phyloP scores from a whole-genome alignment of 2,888 invertebrate species.

The Melinaea marsaeus region DNA sequence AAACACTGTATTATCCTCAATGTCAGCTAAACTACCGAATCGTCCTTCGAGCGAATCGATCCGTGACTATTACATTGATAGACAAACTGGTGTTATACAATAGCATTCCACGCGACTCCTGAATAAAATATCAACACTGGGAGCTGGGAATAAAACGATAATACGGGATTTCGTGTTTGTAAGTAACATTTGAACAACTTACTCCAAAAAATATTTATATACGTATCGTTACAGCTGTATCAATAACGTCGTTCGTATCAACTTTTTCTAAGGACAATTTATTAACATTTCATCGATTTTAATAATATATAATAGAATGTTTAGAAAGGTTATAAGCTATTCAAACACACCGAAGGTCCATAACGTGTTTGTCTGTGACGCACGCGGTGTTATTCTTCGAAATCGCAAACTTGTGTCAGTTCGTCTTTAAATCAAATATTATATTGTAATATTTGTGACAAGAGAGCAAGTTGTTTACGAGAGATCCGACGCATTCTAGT shows the following conservation, averaged over 20 bases:
- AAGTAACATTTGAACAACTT: not conserved
- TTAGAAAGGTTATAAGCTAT: constrained; percentile 3
- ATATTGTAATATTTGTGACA: too few relatives aligned
- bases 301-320: not conserved
- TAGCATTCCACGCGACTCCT: constrained; percentile 19
- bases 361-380: not conserved
- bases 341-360: constrained; percentile 6
- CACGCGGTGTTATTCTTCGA: not conserved
- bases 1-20: constrained; percentile 21
- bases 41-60: constrained; percentile 39
- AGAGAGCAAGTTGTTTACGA: not conserved
- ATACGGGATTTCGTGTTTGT: too few relatives aligned
- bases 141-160: not conserved
- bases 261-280: not conserved
- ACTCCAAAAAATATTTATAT: too few relatives aligned
- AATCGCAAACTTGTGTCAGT: not conserved
- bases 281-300: not conserved
- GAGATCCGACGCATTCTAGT: not conserved
- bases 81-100: constrained; percentile 28
- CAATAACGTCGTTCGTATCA: not conserved
- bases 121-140: constrained; percentile 9
- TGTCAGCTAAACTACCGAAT: constrained; percentile 26
- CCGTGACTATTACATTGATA: constrained; percentile 34
- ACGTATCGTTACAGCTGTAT: not conserved
- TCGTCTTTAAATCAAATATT: not conserved